These are phyloP conservation scores for Eupithecia subfuscata DNA, from an alignment of 2,888 invertebrate species.

Conservation along the genomic window DNA sequence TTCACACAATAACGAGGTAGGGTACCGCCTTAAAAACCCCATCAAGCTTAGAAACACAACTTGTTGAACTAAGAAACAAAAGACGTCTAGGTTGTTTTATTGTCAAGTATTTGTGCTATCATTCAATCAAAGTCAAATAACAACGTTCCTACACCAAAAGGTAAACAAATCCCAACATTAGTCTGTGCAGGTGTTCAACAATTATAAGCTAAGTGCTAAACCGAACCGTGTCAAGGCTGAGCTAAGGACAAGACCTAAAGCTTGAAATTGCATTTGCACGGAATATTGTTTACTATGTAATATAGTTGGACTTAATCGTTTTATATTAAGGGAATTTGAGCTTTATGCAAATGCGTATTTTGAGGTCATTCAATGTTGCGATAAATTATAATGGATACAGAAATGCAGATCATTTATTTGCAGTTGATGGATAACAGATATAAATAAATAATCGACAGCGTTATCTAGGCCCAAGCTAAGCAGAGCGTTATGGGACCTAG, in stretches of 20 bases:
- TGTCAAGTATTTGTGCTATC: neutral
- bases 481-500: too few species aligned
- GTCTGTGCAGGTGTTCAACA: slow-evolving; percentile 42
- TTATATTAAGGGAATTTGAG: slow-evolving; percentile 27
- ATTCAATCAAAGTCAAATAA: slow-evolving; percentile 7
- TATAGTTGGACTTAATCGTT: slow-evolving; percentile 33
- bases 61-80: neutral
- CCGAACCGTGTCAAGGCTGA: slow-evolving; percentile 43
- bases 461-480: too few species aligned
- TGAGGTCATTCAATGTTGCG: slow-evolving; percentile 9
- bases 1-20: too few species aligned
- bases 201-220: slow-evolving; percentile 41
- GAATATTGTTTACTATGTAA: slow-evolving; percentile 43
- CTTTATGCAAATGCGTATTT: slow-evolving; percentile 9
- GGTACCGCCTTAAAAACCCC: too few species aligned
- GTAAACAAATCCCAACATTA: slow-evolving; percentile 37
- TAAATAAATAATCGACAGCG: too few species aligned
- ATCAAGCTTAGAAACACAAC: neutral
- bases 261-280: slow-evolving; percentile 42
- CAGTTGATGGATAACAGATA: neutral
- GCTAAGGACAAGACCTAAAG: slow-evolving; percentile 45
- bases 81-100: neutral
- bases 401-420: neutral
- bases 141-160: slow-evolving; percentile 15
- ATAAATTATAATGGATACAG: neutral